A percentile compares a stretch with the other conserved stretches of the same genome.
Evolutionary conservation across 1,140 invertebrate genomes (phyloP).

Genomic region (Belonocnema kinseyi): DNA sequence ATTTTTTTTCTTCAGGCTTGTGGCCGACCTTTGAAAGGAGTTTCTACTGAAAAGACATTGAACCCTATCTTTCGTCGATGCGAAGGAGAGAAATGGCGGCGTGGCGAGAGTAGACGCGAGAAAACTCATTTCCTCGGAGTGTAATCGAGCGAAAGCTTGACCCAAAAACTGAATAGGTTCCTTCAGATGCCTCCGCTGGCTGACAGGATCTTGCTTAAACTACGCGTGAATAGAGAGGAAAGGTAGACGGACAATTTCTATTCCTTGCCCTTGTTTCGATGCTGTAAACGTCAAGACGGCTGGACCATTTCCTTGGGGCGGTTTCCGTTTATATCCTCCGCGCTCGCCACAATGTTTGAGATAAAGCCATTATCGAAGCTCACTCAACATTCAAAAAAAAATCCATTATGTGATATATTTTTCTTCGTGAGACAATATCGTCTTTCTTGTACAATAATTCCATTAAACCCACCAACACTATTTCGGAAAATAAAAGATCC

Average conservation of each 20-base stretch:
- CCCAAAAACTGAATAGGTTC: slow-evolving; percentile 12
- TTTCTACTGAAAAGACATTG: neutral
- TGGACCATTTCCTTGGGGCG: slow-evolving; percentile 13
- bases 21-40: too few relatives aligned
- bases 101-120: slow-evolving; percentile 6
- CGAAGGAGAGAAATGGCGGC: neutral
- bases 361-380: slow-evolving; percentile 1
- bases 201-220: slow-evolving; percentile 29
- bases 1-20: too few relatives aligned
- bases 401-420: neutral
- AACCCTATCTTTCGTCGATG: neutral
- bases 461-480: neutral
- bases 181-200: slow-evolving; percentile 8
- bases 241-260: neutral
- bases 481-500: too few relatives aligned
- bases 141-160: slow-evolving; percentile 30
- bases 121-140: slow-evolving; percentile 26
- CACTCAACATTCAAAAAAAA: neutral
- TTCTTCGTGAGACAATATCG: neutral
- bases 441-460: neutral
- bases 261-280: neutral
- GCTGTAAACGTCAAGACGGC: neutral
- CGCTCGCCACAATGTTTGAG: slow-evolving; percentile 8
- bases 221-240: slow-evolving; percentile 13
- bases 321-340: slow-evolving; percentile 13